Percentiles rank a stretch among this genome's conserved stretches.
phyloP scores from a whole-genome alignment of 2,113 vertebrate species.

The Chaetorhynchus papuensis region DNA sequence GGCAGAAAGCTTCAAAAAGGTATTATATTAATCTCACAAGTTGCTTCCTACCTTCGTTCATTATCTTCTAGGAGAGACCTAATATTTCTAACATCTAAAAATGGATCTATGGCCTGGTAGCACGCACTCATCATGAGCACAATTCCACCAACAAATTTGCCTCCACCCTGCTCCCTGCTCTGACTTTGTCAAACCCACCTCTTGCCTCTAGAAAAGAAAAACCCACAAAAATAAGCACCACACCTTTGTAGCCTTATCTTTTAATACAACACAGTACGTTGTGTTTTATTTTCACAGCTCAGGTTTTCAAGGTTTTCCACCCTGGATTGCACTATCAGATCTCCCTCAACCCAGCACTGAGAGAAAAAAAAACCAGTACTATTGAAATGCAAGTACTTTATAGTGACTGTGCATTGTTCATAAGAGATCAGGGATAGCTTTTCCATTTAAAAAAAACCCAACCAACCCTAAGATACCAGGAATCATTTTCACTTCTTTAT shows the following conservation, averaged over 20 bases:
- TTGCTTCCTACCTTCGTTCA: not conserved
- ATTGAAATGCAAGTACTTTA: slow-evolving; percentile 23
- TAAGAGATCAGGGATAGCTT: not conserved
- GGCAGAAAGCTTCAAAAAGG: not conserved
- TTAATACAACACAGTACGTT: not conserved
- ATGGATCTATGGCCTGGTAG: not conserved
- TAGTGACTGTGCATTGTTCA: not conserved
- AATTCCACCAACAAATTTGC: not conserved
- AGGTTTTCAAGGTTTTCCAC: slow-evolving; percentile 4
- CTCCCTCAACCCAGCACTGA: not conserved
- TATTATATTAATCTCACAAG: not conserved
- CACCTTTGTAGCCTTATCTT: slow-evolving; percentile 16
- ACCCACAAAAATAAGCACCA: not conserved
- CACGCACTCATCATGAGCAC: fast-evolving
- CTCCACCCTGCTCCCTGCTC: fast-evolving
- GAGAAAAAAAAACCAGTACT: not conserved
- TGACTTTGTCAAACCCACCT: not conserved
- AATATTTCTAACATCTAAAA: not conserved
- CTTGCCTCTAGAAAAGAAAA: not conserved
- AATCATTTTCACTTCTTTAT: slow-evolving; percentile 45
- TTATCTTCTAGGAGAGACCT: not conserved
- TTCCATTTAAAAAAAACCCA: not conserved
- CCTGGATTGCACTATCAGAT: not conserved
- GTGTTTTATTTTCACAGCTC: not conserved
- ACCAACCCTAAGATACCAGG: not conserved